Evolutionary conservation across 1,140 invertebrate genomes (phyloP), one percentile per base, ranked within the genome.

Genomic region (Littorina saxatilis): DNA sequence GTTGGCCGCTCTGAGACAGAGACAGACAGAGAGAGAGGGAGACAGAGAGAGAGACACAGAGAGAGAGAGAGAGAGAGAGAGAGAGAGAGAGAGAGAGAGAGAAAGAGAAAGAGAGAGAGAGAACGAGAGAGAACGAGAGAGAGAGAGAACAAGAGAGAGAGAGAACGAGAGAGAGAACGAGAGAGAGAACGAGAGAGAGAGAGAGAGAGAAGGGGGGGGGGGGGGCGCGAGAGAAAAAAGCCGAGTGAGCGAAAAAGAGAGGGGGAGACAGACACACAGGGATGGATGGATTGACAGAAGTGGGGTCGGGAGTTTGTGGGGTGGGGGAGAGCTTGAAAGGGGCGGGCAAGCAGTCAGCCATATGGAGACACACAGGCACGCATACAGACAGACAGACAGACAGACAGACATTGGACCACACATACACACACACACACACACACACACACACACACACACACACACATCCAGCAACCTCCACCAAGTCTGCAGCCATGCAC

Each of bases 51-150:
- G 68, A 70, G 35, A 40, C 15, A 70, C 7, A 70, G 68, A 70
- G 17, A 70, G 39, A 70, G 35, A 35, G 68, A 70, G 68, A 70
- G n/a, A 70, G 68, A 70, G 68, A 35, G 32, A 40, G 68, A 70
- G 35, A 35, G 39, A 70, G 68, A 70, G 35, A 70, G 68, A 35
- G 68, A 35, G 68, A 70, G 68, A 70, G 68, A 70, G 68, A 70
- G 11, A 4, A 27, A 70, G 11, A 70, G 29, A 70, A 5, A 70
- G 29, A 70, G 68, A 35, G 29, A 35, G 63, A n/a, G n/a, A n/a
- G n/a, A n/a, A n/a, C n/a, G n/a, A n/a, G n/a, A n/a, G n/a, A n/a
- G n/a, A n/a, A n/a, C n/a, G n/a, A n/a, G n/a, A n/a, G n/a, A n/a
- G n/a, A n/a, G n/a, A n/a, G n/a, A n/a, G n/a, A n/a, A n/a, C n/a